A percentile compares a stretch with the other conserved stretches of the same genome.
Conservation (phyloP, 2,797 vertebrate genomes). For the Xerus rutilus region DNA sequence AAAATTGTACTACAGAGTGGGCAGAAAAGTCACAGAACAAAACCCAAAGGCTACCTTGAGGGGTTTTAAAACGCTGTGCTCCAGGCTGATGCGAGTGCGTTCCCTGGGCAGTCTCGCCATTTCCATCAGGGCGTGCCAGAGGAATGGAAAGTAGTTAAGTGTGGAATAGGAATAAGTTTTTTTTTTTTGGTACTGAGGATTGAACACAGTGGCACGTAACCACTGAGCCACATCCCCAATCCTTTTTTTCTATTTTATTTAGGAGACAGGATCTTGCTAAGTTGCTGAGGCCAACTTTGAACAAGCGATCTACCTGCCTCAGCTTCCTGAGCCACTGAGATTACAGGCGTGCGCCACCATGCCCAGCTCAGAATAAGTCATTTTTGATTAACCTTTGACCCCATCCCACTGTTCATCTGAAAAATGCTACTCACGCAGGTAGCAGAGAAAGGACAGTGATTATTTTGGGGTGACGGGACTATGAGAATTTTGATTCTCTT, state of each 20-base stretch:
- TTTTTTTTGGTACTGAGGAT: too few species aligned
- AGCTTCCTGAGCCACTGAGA: too few species aligned
- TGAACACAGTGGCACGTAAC: too few species aligned
- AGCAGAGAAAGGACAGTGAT: neutral
- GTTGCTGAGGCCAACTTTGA: too few species aligned
- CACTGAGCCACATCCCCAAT: too few species aligned
- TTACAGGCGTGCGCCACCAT: too few species aligned
- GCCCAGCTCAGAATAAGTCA: too few species aligned
- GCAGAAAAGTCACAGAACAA: neutral
- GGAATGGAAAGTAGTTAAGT: neutral
- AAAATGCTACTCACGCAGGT: neutral
- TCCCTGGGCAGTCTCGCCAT: neutral
- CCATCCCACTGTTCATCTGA: neutral
- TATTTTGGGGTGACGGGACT: neutral
- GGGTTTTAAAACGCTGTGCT: accelerated
- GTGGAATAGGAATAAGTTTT: neutral
- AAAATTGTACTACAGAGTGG: neutral
- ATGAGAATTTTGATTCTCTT: neutral
- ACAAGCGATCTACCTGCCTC: too few species aligned
- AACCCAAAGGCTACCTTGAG: neutral
- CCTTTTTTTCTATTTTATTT: too few species aligned
- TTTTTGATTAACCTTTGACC: neutral
- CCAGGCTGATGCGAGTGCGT: accelerated
- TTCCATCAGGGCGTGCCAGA: neutral
- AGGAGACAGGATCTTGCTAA: too few species aligned